Base-by-base conservation (phyloP, 1,140 invertebrate genomes). In the Paramacrobiotus metropolitanus region DNA sequence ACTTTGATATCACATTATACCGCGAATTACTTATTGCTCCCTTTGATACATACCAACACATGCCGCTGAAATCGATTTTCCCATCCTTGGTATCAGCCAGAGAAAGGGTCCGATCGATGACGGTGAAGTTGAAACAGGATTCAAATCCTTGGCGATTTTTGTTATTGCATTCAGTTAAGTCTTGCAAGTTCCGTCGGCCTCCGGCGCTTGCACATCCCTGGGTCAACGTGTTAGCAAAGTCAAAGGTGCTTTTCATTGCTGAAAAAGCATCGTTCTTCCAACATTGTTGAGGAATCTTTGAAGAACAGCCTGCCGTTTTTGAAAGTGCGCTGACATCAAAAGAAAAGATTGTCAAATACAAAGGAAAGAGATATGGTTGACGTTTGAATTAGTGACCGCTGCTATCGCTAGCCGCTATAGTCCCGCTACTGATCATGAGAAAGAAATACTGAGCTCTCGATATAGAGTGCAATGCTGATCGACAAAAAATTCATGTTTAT, bases 11-110 rank as follows among this genome's bases (percentile, higher is more conserved):
- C n/a, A n/a, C n/a, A n/a, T n/a, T n/a, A n/a, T n/a, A n/a, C n/a
- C n/a, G n/a, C n/a, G n/a, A n/a, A n/a, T n/a, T n/a, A n/a, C n/a
- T n/a, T n/a, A n/a, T n/a, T n/a, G n/a, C n/a, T n/a, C n/a, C n/a
- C n/a, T n/a, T n/a, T n/a, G n/a, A n/a, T 9, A 55, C 48, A 9
- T 24, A 55, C 48, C 48, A 55, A 24, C 48, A 55, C 48, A 55
- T 55, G 15, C 4, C 24, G 4, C 15, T 24, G 48, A 55, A 55
- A 40, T n/a, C n/a, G n/a, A n/a, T n/a, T n/a, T n/a, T n/a, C 34
- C 34, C 34, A n/a, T 55, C 28, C 48, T 55, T 15, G 15, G 4
- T 15, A 24, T 20, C 48, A 9, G 15, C 48, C 15, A 55, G 28
- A 15, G 15, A 15, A 15, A 55, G 24, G 15, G 48, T 24, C 15